Evolutionary conservation across 2,113 vertebrate species (phyloP).

Genomic region (Caranx ignobilis): DNA sequence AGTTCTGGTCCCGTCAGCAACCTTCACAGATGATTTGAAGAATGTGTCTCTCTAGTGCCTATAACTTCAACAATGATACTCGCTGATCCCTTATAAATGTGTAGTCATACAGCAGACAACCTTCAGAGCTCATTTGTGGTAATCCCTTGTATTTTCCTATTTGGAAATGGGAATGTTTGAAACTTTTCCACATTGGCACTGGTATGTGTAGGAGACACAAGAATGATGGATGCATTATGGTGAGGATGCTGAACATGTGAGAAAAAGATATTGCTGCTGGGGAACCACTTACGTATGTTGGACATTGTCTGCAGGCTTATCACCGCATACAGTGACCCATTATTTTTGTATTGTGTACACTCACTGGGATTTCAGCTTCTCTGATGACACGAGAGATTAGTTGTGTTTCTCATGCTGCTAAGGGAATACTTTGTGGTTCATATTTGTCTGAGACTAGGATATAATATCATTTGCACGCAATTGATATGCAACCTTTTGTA

Average conservation of each 20-base stretch:
- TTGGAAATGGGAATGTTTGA: background rate
- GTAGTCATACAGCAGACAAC: slow-evolving; percentile 3
- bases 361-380: background rate
- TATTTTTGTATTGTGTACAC: background rate
- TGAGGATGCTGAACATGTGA: background rate
- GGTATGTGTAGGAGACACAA: background rate
- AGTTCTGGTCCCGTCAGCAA: slow-evolving; percentile 68
- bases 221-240: background rate
- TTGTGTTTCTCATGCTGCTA: slow-evolving; percentile 6
- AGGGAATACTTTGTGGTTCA: background rate
- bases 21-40: slow-evolving; percentile 32
- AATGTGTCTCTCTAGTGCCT: slow-evolving; percentile 19
- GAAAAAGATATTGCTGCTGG: background rate
- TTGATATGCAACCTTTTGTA: slow-evolving; percentile 8
- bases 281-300: slow-evolving; percentile 8
- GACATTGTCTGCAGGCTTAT: slow-evolving; percentile 7
- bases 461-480: background rate
- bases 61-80: slow-evolving; percentile 40
- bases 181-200: background rate
- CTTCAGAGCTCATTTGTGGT: background rate
- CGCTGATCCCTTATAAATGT: slow-evolving; percentile 34
- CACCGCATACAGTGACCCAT: background rate
- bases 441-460: background rate
- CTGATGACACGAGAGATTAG: slow-evolving; percentile 4
- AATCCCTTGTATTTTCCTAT: slow-evolving; percentile 1